These are phyloP conservation scores for Halcyon leucocephala DNA, from an alignment of 2,797 vertebrate species.

Conservation along the genomic window DNA sequence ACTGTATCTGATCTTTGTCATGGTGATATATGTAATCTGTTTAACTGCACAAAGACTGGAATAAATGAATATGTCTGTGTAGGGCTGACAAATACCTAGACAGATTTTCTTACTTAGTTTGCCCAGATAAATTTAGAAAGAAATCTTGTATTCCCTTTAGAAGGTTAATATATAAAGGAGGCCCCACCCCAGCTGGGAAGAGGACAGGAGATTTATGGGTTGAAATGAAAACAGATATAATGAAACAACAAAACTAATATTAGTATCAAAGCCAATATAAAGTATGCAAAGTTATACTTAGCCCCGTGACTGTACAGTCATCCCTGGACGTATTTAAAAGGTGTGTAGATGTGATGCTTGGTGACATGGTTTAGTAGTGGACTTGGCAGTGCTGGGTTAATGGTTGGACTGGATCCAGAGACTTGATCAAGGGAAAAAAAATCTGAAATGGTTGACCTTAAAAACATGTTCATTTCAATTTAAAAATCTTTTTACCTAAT, in stretches of 20 bases:
- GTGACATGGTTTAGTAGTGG: neutral
- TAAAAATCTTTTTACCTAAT: neutral
- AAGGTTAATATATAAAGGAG: neutral
- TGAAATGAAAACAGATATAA: neutral
- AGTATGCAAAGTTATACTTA: neutral
- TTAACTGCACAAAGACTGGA: neutral
- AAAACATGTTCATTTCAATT: neutral
- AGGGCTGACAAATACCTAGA: neutral
- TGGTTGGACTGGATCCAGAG: accelerated
- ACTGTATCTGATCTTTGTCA: neutral
- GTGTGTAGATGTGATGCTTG: neutral
- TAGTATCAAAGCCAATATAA: neutral
- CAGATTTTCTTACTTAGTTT: neutral
- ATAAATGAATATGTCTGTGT: neutral
- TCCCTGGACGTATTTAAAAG: neutral
- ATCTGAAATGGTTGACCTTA: neutral
- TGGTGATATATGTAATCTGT: slow-evolving; percentile 8
- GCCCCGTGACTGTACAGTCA: neutral
- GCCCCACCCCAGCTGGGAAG: neutral
- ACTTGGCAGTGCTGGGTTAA: neutral
- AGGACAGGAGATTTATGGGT: neutral
- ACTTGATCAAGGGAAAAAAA: neutral
- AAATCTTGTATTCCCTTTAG: neutral
- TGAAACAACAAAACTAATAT: neutral
- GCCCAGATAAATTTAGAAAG: neutral